phyloP scores from a whole-genome alignment of 2,888 invertebrate genomes.

The Dasypolia templi region DNA sequence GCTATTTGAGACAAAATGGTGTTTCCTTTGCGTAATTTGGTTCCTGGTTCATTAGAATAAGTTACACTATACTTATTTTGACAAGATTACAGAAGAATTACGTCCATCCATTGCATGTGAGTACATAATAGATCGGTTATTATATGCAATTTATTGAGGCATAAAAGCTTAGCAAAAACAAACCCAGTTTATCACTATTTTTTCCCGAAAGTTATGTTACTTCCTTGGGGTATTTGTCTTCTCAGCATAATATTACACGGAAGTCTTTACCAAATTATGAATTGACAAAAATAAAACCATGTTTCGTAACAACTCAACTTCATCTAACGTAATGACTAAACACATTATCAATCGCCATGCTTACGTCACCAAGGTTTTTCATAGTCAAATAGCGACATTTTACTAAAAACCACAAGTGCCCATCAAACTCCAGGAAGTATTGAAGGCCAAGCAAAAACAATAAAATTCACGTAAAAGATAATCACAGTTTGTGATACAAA shows the following conservation, averaged over 20 bases:
- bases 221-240: not conserved
- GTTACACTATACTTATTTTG: no score
- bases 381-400: constrained; percentile 16
- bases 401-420: constrained; percentile 31
- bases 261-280: not conserved
- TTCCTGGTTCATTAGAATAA: constrained; percentile 31
- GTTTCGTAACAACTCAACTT: constrained; percentile 14
- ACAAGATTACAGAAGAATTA: no score
- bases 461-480: constrained; percentile 33
- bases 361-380: constrained; percentile 38
- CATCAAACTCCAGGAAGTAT: constrained; percentile 55
- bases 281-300: constrained; percentile 6
- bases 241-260: not conserved
- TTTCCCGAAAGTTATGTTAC: not conserved
- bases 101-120: no score
- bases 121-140: no score
- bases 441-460: constrained; percentile 33
- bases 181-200: no score
- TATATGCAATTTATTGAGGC: no score
- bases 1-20: constrained; percentile 33
- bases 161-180: no score
- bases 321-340: constrained; percentile 25
- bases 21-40: constrained; percentile 34
- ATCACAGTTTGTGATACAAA: constrained; percentile 40
- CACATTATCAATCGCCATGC: constrained; percentile 7